phyloP scores from a whole-genome alignment of 2,797 vertebrate species.

The Rallus crepitans region DNA sequence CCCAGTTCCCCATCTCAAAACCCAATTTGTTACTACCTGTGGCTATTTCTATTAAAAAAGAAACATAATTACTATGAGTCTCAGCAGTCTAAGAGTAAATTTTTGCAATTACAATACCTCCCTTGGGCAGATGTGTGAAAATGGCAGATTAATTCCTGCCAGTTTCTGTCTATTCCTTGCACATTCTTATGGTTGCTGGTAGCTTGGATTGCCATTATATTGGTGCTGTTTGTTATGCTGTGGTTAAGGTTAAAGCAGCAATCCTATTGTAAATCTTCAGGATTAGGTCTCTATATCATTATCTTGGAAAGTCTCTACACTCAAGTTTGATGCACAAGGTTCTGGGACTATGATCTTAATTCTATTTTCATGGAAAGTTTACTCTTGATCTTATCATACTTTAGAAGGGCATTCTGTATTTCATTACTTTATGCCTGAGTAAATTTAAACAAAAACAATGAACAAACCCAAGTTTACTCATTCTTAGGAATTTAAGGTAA shows the following conservation, averaged over 20 bases:
- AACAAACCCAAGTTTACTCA: not conserved
- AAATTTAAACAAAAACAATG: not conserved
- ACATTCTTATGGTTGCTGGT: conserved; percentile 48
- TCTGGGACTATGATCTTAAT: not conserved
- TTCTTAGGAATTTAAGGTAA: not conserved
- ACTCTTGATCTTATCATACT: not conserved
- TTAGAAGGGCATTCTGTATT: not conserved
- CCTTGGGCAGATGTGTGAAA: conserved; percentile 82
- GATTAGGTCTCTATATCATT: not conserved
- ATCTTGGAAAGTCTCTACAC: conserved; percentile 5
- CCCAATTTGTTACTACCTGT: conserved; percentile 84
- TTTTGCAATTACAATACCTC: conserved; percentile 83
- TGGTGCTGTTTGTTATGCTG: conserved; percentile 53
- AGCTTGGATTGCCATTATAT: conserved; percentile 49
- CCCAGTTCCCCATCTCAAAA: conserved; percentile 77
- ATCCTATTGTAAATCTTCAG: conserved; percentile 34
- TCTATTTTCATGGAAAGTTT: not conserved
- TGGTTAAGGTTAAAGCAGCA: conserved; percentile 61
- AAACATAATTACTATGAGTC: conserved; percentile 81
- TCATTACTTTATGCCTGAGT: not conserved
- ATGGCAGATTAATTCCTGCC: conserved; percentile 80
- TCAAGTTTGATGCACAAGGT: conserved; percentile 13
- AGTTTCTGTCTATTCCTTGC: conserved; percentile 64
- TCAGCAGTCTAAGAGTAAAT: conserved; percentile 82
- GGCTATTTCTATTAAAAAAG: conserved; percentile 84